Evolutionary conservation across 2,888 invertebrate species (phyloP).

Genomic region (Athripsodes cinereus): DNA sequence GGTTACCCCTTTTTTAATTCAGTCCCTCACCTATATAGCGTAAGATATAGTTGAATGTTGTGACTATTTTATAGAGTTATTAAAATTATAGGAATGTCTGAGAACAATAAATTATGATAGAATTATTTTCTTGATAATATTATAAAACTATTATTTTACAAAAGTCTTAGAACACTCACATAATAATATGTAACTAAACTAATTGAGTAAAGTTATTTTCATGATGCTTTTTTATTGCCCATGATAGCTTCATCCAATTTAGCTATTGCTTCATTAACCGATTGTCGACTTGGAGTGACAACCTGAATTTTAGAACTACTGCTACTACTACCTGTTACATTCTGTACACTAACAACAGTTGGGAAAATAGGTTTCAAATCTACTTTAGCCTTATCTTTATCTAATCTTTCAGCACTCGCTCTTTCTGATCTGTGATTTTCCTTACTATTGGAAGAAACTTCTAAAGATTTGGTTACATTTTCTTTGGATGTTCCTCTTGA

Average conservation of each 20-base stretch:
- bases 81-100: background rate
- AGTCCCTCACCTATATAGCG: background rate
- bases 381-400: background rate
- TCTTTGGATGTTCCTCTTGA: background rate
- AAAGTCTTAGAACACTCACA: too few relatives aligned
- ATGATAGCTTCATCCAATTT: slow-evolving; percentile 43
- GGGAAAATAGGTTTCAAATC: background rate
- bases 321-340: background rate
- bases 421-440: slow-evolving; percentile 21
- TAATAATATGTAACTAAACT: background rate
- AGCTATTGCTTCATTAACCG: slow-evolving; percentile 33
- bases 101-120: background rate
- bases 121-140: too few relatives aligned
- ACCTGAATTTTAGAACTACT: background rate
- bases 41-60: background rate
- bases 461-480: slow-evolving; percentile 2
- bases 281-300: background rate
- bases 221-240: slow-evolving; percentile 30
- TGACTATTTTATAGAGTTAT: background rate
- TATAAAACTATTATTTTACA: background rate
- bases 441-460: background rate
- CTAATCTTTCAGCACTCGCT: slow-evolving; percentile 22
- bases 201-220: slow-evolving; percentile 6
- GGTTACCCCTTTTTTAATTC: background rate
- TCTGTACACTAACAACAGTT: background rate